Conservation (phyloP, 2,888 invertebrate species). For the Eilema sororculum region DNA sequence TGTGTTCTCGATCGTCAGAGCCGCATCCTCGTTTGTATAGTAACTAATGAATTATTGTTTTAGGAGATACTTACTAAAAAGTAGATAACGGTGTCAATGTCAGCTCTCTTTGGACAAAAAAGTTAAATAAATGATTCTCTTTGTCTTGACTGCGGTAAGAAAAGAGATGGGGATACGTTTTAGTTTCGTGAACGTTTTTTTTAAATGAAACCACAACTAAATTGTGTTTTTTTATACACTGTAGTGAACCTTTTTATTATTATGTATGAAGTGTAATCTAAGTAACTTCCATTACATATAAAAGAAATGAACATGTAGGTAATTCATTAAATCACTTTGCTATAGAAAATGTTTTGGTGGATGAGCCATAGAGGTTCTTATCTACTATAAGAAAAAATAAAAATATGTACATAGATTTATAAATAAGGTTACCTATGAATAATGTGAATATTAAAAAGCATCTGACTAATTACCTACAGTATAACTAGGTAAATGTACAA, state of each 20-base stretch:
- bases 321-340: no score
- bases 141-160: not conserved
- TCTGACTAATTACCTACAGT: no score
- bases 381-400: no score
- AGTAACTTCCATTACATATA: no score
- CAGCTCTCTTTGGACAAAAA: conserved; percentile 1
- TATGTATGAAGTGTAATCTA: no score
- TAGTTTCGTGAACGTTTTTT: not conserved
- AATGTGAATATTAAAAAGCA: no score
- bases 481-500: no score
- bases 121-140: conserved; percentile 9
- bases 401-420: no score
- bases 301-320: no score
- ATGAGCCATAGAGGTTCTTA: no score
- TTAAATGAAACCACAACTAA: not conserved
- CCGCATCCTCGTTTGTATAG: conserved; percentile 21
- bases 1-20: conserved; percentile 34
- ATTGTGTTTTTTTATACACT: not conserved
- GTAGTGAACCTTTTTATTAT: not conserved
- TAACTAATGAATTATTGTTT: conserved; percentile 17
- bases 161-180: not conserved
- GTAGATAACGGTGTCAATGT: not conserved
- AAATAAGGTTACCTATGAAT: no score
- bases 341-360: no score
- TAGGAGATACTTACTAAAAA: conserved; percentile 3